Conservation (phyloP, 2,888 invertebrate genomes). For the Anoplius nigerrimus region DNA sequence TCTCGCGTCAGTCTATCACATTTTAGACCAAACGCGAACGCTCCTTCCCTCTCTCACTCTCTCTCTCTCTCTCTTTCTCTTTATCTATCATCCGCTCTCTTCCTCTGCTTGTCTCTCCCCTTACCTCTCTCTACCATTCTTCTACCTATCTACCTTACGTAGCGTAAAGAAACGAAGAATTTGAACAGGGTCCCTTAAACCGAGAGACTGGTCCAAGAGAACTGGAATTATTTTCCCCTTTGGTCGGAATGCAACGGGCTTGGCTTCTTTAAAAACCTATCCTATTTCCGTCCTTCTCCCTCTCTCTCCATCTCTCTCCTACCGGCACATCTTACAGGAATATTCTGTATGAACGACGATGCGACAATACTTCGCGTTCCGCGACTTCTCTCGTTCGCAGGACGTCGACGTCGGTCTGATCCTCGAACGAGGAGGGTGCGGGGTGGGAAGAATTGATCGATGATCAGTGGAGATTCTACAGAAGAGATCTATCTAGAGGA, state of each 20-base stretch:
- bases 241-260: conserved; percentile 53
- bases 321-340: too few species aligned
- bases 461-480: conserved; percentile 36
- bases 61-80: conserved; percentile 20
- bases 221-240: conserved; percentile 26
- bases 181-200: too few species aligned
- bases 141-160: too few species aligned
- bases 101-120: conserved; percentile 13
- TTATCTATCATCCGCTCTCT: conserved; percentile 17
- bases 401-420: too few species aligned
- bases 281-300: too few species aligned
- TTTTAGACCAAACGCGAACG: neutral
- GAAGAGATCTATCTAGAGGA: conserved; percentile 29
- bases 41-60: too few species aligned
- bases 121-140: neutral
- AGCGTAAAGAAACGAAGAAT: too few species aligned
- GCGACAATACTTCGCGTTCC: too few species aligned
- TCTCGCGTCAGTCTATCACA: neutral
- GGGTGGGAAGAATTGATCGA: conserved; percentile 39
- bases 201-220: neutral
- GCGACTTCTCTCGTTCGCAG: too few species aligned
- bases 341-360: too few species aligned
- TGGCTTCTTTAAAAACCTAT: too few species aligned
- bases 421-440: conserved; percentile 42
- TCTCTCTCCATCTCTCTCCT: too few species aligned